Evolutionary conservation across 2,888 invertebrate genomes (phyloP).

Genomic region (Geotrupes spiniger): DNA sequence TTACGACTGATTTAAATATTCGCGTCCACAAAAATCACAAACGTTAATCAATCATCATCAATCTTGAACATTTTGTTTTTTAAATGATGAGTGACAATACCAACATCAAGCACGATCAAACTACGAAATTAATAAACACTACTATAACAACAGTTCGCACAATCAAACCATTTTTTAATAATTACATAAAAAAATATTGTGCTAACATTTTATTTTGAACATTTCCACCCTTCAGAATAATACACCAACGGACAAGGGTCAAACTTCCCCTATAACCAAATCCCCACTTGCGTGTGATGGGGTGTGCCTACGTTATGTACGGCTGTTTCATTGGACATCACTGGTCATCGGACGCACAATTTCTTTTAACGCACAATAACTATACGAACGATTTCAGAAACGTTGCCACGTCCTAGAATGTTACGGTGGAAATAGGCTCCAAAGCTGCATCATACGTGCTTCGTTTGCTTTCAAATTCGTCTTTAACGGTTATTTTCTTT

Average conservation of each 20-base stretch:
- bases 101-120: no score
- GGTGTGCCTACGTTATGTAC: conserved; percentile 34
- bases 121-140: no score
- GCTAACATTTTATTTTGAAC: conserved; percentile 12
- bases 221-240: conserved; percentile 14
- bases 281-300: conserved; percentile 30
- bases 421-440: no score
- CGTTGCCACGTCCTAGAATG: not conserved
- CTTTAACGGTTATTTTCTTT: no score
- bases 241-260: conserved; percentile 37
- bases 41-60: no score
- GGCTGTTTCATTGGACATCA: conserved; percentile 37
- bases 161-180: not conserved
- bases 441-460: no score
- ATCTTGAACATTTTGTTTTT: no score
- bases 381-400: not conserved
- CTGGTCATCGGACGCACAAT: conserved; percentile 43
- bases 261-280: conserved; percentile 33
- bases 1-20: no score
- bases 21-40: no score
- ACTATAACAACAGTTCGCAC: no score
- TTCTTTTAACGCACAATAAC: conserved; percentile 1
- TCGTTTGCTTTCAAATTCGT: no score
- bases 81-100: no score
- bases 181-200: conserved; percentile 4